phyloP scores from a whole-genome alignment of 2,797 vertebrate genomes.

The Trematomus bernacchii region DNA sequence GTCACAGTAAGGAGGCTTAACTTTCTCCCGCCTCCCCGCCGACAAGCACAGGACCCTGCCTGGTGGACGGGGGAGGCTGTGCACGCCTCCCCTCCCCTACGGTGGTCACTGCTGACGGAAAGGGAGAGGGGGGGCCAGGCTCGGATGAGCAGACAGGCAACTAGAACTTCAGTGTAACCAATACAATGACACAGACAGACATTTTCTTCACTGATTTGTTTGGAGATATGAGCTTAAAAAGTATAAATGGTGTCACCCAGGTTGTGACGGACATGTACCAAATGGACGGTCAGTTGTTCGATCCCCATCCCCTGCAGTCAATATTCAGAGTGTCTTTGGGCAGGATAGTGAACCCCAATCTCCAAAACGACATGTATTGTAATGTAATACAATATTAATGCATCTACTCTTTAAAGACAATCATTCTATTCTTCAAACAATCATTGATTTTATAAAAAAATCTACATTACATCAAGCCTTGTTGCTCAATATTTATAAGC shows the following conservation, averaged over 20 bases:
- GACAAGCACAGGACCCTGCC: slow-evolving; percentile 75
- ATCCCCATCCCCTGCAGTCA: too few species aligned
- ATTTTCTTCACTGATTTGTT: background rate
- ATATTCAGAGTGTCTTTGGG: too few species aligned
- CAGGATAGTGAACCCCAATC: too few species aligned
- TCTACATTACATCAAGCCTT: background rate
- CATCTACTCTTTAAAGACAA: background rate
- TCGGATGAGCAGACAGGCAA: slow-evolving; percentile 25
- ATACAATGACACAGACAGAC: background rate
- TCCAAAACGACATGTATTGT: too few species aligned
- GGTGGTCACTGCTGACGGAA: slow-evolving; percentile 48
- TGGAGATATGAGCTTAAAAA: too few species aligned
- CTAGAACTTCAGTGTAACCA: background rate
- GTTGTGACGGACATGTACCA: too few species aligned
- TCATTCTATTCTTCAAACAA: background rate
- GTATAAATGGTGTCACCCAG: too few species aligned
- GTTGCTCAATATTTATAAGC: slow-evolving; percentile 5
- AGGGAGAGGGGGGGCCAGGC: slow-evolving; percentile 11
- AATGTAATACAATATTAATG: too few species aligned
- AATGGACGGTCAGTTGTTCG: too few species aligned
- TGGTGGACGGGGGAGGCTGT: slow-evolving; percentile 64
- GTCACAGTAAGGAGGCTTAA: slow-evolving; percentile 93
- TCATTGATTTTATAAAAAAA: background rate
- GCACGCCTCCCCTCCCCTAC: slow-evolving; percentile 63
- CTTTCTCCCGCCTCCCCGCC: slow-evolving; percentile 82